These are phyloP conservation scores for Tachina grossa DNA, from an alignment of 2,888 invertebrate species.

Conservation along the genomic window DNA sequence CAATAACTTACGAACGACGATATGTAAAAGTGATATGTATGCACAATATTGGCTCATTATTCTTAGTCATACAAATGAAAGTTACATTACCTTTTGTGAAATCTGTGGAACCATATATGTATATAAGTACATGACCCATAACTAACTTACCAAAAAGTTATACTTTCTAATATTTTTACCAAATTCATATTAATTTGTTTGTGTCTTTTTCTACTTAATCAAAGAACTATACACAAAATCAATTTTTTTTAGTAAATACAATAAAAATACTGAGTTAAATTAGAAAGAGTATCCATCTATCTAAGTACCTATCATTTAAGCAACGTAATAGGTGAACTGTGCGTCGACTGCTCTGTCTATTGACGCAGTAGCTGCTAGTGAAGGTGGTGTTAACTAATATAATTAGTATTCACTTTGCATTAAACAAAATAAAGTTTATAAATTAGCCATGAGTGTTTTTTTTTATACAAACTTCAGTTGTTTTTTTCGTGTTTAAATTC, in stretches of 20 bases:
- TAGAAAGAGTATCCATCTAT: not conserved
- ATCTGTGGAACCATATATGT: not conserved
- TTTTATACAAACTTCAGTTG: slow-evolving; percentile 3
- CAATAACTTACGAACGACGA: too few species aligned
- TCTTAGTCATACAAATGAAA: slow-evolving; percentile 32
- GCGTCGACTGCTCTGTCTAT: slow-evolving; percentile 23
- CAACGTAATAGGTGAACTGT: not conserved
- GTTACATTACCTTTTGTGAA: slow-evolving; percentile 16
- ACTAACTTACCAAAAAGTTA: not conserved
- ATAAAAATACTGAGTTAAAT: not conserved
- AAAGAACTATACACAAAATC: slow-evolving; percentile 7
- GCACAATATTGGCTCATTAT: not conserved
- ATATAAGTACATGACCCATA: not conserved
- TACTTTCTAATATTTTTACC: slow-evolving; percentile 40
- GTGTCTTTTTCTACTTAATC: not conserved
- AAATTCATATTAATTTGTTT: slow-evolving; percentile 1
- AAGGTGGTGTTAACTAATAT: slow-evolving; percentile 22
- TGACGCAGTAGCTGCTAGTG: not conserved
- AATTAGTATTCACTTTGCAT: slow-evolving; percentile 54
- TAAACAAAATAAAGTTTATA: slow-evolving; percentile 32
- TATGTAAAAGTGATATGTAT: too few species aligned
- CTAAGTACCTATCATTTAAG: not conserved
- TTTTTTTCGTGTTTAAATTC: not conserved
- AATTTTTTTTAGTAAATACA: slow-evolving; percentile 1
- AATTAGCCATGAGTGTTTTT: slow-evolving; percentile 38